Conservation (phyloP, 2,888 invertebrate species). For the Hypomecis atomaria region DNA sequence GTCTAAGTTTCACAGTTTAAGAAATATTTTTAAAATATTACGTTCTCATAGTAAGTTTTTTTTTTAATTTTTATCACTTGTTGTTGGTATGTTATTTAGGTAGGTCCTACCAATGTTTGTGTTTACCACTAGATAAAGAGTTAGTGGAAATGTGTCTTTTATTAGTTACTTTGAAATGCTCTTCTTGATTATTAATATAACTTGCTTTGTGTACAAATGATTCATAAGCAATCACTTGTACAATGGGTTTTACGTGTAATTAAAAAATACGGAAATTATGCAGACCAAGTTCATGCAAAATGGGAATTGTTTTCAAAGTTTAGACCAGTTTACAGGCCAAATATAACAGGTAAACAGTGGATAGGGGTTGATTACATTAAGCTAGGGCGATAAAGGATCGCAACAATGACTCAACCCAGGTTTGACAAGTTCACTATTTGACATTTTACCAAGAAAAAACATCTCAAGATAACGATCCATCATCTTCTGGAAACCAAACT, state of each 20-base stretch:
- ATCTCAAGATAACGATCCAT: too few species aligned
- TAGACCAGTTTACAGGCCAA: constrained; percentile 2
- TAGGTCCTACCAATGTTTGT: neutral
- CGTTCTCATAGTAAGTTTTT: too few species aligned
- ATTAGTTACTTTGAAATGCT: neutral
- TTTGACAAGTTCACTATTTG: constrained; percentile 83
- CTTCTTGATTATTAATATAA: constrained; percentile 5
- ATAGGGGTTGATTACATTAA: constrained; percentile 55
- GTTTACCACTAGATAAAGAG: constrained; percentile 8
- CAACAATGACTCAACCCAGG: constrained; percentile 82
- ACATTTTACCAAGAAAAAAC: constrained; percentile 80
- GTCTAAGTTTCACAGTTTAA: too few species aligned
- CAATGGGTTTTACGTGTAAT: constrained; percentile 6
- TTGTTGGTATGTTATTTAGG: neutral
- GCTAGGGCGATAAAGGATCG: constrained; percentile 62
- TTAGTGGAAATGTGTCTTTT: neutral
- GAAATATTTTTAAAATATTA: too few species aligned
- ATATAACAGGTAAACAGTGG: constrained; percentile 56
- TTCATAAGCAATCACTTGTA: constrained; percentile 17
- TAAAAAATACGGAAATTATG: neutral
- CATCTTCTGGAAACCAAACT: constrained; percentile 60
- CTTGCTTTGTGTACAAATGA: constrained; percentile 22
- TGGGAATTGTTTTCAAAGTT: constrained; percentile 1
- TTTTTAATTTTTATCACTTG: neutral
- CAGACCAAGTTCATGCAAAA: neutral